Percentiles rank a stretch among this genome's conserved stretches.
Evolutionary conservation across 2,113 vertebrate species (phyloP).

Genomic region (Xenopus borealis): DNA sequence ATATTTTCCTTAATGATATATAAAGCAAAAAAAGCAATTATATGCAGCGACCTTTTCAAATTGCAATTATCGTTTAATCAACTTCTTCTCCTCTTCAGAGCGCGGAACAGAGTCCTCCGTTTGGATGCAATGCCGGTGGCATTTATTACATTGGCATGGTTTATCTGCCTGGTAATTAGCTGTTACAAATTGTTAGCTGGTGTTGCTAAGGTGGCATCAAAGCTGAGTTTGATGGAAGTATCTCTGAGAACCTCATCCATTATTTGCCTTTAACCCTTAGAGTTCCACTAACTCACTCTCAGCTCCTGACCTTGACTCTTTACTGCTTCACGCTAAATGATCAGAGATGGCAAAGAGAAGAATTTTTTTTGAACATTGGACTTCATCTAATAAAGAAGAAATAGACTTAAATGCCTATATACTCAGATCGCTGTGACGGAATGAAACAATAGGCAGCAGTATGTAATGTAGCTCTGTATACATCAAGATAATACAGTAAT

Average conservation of each 20-base stretch:
- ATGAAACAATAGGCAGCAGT: no score
- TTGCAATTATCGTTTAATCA: constrained; percentile 2
- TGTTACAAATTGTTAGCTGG: background rate
- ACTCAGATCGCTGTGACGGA: no score
- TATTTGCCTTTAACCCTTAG: background rate
- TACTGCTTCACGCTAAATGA: background rate
- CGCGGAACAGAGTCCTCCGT: background rate
- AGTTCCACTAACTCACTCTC: background rate
- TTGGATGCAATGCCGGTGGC: background rate
- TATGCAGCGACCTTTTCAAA: background rate
- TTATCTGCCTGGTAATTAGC: constrained; percentile 3
- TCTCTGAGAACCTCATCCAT: background rate
- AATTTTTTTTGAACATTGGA: no score
- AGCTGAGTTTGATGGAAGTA: constrained; percentile 1
- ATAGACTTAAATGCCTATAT: no score
- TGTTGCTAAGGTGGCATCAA: constrained; percentile 14
- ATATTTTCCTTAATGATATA: no score
- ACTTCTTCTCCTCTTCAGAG: background rate
- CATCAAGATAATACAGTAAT: no score
- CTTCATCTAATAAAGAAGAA: no score
- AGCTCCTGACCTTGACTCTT: background rate
- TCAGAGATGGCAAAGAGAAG: background rate
- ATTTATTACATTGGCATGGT: background rate
- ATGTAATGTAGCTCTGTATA: no score
- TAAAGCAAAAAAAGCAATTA: no score